A percentile compares a stretch with the other conserved stretches of the same genome.
Conservation (phyloP, 2,113 vertebrate genomes). For the Climacteris rufus region DNA sequence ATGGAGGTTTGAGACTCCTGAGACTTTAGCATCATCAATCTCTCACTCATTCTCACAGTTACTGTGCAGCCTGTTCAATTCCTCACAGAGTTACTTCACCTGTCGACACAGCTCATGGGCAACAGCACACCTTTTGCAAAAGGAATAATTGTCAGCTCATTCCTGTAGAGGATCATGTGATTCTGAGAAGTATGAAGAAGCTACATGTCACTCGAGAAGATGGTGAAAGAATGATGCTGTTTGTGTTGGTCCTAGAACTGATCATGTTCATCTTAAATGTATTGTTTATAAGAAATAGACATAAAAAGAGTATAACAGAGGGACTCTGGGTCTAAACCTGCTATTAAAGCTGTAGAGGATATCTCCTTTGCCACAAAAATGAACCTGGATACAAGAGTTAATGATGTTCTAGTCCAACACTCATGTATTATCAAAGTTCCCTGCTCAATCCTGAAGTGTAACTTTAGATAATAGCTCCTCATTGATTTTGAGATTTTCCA, state of each 20-base stretch:
- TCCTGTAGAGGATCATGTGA: neutral
- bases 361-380: neutral
- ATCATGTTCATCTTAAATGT: neutral
- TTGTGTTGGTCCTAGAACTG: neutral
- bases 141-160: neutral
- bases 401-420: neutral
- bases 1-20: neutral
- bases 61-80: neutral
- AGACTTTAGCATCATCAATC: neutral
- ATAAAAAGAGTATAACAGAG: neutral
- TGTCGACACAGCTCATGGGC: neutral
- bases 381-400: neutral
- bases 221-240: neutral
- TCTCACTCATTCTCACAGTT: neutral
- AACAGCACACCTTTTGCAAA: neutral
- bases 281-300: neutral
- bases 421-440: conserved; percentile 1
- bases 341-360: neutral
- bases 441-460: neutral
- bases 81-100: neutral
- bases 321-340: neutral
- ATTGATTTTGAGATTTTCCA: neutral
- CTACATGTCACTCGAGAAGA: neutral
- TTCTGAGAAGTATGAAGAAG: neutral
- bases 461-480: neutral